These are phyloP conservation scores for Chaenocephalus aceratus DNA, from an alignment of 2,113 vertebrate species.

Conservation along the genomic window DNA sequence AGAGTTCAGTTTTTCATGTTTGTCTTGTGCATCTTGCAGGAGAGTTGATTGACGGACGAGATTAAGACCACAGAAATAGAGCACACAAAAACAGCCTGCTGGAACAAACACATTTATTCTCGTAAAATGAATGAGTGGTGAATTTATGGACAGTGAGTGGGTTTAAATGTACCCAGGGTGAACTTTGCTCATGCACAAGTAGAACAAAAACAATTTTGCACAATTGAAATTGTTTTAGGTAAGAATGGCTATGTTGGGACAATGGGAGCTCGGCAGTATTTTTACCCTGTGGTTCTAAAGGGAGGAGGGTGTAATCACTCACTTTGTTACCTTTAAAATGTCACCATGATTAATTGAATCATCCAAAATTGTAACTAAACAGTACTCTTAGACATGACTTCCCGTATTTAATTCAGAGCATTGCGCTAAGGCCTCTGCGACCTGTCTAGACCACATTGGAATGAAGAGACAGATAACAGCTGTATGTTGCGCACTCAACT, in stretches of 20 bases:
- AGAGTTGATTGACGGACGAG: background rate
- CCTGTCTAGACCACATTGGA: too few species aligned
- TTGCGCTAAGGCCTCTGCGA: background rate
- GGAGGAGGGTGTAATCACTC: conserved; percentile 55
- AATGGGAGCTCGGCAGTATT: conserved; percentile 66
- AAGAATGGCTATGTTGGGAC: conserved; percentile 71
- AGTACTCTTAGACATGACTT: background rate
- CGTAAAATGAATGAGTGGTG: too few species aligned
- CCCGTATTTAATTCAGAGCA: background rate
- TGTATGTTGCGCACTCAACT: too few species aligned
- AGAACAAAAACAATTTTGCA: conserved; percentile 34
- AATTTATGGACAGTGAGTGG: background rate
- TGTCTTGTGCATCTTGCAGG: background rate
- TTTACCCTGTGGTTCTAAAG: conserved; percentile 68
- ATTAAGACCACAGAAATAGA: background rate
- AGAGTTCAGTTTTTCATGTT: background rate
- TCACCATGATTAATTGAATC: conserved; percentile 60
- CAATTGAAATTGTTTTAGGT: conserved; percentile 77
- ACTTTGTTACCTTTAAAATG: conserved; percentile 65
- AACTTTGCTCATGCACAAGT: conserved; percentile 41
- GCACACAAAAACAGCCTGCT: background rate
- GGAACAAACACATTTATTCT: background rate
- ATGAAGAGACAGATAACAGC: too few species aligned
- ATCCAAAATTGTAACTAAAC: conserved; percentile 10
- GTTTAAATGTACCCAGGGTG: conserved; percentile 1